Evolutionary conservation across 2,113 vertebrate genomes (phyloP).

Genomic region (Myodes glareolus): DNA sequence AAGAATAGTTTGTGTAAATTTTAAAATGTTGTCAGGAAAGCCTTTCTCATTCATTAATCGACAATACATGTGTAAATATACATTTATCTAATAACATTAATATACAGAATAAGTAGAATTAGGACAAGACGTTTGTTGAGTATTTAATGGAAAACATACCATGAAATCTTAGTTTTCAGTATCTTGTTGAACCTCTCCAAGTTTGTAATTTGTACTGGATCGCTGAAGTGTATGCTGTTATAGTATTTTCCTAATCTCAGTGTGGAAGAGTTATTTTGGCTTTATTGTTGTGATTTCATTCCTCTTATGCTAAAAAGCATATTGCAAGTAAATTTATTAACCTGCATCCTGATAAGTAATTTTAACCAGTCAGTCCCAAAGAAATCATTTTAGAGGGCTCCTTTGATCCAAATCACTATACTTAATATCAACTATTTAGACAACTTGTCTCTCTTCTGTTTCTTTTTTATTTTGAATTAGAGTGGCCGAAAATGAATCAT

Average conservation of each 20-base stretch:
- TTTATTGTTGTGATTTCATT: conserved; percentile 8
- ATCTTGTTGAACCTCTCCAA: background rate
- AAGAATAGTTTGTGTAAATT: background rate
- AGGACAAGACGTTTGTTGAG: background rate
- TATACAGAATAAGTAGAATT: background rate
- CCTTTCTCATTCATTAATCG: background rate
- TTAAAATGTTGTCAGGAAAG: conserved; percentile 7
- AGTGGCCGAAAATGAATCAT: conserved; percentile 1
- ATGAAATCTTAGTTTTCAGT: conserved; percentile 24
- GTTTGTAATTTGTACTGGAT: background rate
- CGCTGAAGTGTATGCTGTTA: background rate
- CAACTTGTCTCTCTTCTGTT: conserved; percentile 17
- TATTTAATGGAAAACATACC: background rate
- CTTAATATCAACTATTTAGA: background rate
- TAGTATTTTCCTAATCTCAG: conserved; percentile 33
- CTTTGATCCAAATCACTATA: background rate
- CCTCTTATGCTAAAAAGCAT: background rate
- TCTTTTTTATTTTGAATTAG: conserved; percentile 10
- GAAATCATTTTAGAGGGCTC: conserved; percentile 23
- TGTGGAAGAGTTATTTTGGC: conserved; percentile 1
- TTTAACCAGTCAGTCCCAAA: background rate
- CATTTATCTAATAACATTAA: background rate
- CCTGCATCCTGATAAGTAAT: background rate
- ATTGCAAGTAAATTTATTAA: conserved; percentile 23
- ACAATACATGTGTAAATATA: background rate